Conservation (phyloP, 2,797 vertebrate genomes). For the Hippoglossus hippoglossus region DNA sequence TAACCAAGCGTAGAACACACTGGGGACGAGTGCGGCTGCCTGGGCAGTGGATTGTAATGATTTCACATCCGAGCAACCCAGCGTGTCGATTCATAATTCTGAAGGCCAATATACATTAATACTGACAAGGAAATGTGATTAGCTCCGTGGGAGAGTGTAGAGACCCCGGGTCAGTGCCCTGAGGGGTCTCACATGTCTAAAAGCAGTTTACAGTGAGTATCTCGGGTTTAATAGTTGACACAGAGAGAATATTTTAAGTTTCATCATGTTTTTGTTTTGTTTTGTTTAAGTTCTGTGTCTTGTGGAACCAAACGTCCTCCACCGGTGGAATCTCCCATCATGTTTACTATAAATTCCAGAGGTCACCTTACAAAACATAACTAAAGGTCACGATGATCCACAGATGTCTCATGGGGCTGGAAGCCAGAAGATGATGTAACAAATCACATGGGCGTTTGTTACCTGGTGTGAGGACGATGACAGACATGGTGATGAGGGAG, state of each 20-base stretch:
- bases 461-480: slow-evolving; percentile 98
- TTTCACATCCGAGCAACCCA: slow-evolving; percentile 32
- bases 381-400: neutral
- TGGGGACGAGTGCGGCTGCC: slow-evolving; percentile 19
- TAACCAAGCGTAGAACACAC: slow-evolving; percentile 60
- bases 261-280: too few relatives aligned
- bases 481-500: slow-evolving; percentile 98
- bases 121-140: neutral
- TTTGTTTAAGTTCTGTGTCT: neutral
- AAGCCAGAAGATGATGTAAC: neutral
- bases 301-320: too few relatives aligned
- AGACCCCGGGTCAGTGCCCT: neutral
- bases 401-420: neutral
- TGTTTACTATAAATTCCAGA: neutral
- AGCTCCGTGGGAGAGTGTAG: neutral
- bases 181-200: too few relatives aligned
- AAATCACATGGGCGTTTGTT: slow-evolving; percentile 32
- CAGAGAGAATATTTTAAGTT: too few relatives aligned
- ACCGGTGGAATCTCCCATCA: too few relatives aligned
- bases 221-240: too few relatives aligned
- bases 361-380: neutral
- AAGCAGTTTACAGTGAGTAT: too few relatives aligned
- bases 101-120: neutral
- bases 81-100: neutral
- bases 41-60: slow-evolving; percentile 19